A percentile compares a stretch with the other conserved stretches of the same genome.
Conservation (phyloP, 2,797 vertebrate species). For the Sternarchorhynchus goeldii region DNA sequence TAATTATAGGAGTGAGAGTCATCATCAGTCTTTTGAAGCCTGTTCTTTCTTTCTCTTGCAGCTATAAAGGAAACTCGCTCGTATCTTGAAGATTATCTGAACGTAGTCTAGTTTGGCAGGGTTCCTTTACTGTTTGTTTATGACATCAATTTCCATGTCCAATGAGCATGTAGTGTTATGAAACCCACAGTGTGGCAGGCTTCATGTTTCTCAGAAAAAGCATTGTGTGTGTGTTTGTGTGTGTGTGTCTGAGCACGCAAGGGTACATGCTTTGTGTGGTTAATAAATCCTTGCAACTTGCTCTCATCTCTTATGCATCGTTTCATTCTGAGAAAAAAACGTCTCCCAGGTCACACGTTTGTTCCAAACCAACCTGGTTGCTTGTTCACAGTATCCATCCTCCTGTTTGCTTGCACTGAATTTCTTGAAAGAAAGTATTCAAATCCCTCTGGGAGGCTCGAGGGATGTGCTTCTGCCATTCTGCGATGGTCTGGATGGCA, state of each 20-base stretch:
- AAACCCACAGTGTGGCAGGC: slow-evolving; percentile 27
- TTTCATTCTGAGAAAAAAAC: slow-evolving; percentile 51
- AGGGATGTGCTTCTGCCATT: too few species aligned
- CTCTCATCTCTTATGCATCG: slow-evolving; percentile 59
- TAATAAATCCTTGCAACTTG: slow-evolving; percentile 34
- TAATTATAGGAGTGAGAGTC: slow-evolving; percentile 11
- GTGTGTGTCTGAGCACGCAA: slow-evolving; percentile 11
- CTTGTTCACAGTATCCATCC: slow-evolving; percentile 53
- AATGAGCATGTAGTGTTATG: slow-evolving; percentile 28
- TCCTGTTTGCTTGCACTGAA: slow-evolving; percentile 36
- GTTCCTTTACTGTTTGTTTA: slow-evolving; percentile 36
- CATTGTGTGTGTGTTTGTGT: slow-evolving; percentile 12
- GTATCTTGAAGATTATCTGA: slow-evolving; percentile 45
- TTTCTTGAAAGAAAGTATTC: slow-evolving; percentile 49
- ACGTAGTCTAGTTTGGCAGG: slow-evolving; percentile 31
- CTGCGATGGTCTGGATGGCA: not conserved
- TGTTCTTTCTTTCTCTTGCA: not conserved
- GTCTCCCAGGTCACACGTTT: slow-evolving; percentile 39
- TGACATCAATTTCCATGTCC: slow-evolving; percentile 40
- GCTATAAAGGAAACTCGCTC: slow-evolving; percentile 27
- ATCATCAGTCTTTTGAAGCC: slow-evolving; percentile 26
- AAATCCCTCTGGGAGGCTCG: slow-evolving; percentile 29
- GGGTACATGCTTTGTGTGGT: not conserved
- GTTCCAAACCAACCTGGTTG: slow-evolving; percentile 22
- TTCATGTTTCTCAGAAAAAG: slow-evolving; percentile 9